Evolutionary conservation across 2,888 invertebrate species (phyloP).

Genomic region (Aphodius sticticus): DNA sequence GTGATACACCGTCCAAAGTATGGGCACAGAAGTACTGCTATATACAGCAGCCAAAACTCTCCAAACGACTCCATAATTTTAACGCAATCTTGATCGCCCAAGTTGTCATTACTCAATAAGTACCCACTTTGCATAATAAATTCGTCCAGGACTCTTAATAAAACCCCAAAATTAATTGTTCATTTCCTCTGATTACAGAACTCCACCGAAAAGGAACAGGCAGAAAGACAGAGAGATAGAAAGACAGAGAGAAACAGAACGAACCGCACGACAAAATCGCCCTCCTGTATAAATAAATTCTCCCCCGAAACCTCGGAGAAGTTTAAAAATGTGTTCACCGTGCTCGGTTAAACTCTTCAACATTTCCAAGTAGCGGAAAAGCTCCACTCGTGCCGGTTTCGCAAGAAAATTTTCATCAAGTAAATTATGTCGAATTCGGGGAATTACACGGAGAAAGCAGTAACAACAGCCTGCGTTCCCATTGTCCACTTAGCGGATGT

Average conservation of each 20-base stretch:
- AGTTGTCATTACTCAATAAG: neutral
- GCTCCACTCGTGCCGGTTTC: neutral
- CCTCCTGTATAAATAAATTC: slow-evolving; percentile 23
- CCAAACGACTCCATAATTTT: neutral
- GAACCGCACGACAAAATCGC: neutral
- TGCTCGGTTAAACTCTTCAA: neutral
- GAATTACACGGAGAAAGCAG: slow-evolving; percentile 24
- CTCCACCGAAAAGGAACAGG: neutral
- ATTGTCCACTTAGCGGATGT: slow-evolving; percentile 40
- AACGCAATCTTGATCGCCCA: neutral
- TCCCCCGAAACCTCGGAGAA: too few relatives aligned
- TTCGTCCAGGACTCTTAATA: neutral
- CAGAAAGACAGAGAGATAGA: neutral
- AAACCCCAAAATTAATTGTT: slow-evolving; percentile 18
- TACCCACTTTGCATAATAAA: neutral
- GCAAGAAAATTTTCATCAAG: slow-evolving; percentile 20
- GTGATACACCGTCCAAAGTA: too few relatives aligned
- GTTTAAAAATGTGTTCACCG: slow-evolving; percentile 17
- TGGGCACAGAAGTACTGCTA: too few relatives aligned
- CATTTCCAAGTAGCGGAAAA: neutral
- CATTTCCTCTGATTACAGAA: slow-evolving; percentile 20
- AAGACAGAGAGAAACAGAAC: too few relatives aligned
- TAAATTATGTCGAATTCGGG: slow-evolving; percentile 6
- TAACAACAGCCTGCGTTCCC: slow-evolving; percentile 21
- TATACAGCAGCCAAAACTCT: too few relatives aligned